A percentile compares a stretch with the other conserved stretches of the same genome.
Conservation (phyloP, 2,113 vertebrate genomes). For the Atherinomorus stipes region DNA sequence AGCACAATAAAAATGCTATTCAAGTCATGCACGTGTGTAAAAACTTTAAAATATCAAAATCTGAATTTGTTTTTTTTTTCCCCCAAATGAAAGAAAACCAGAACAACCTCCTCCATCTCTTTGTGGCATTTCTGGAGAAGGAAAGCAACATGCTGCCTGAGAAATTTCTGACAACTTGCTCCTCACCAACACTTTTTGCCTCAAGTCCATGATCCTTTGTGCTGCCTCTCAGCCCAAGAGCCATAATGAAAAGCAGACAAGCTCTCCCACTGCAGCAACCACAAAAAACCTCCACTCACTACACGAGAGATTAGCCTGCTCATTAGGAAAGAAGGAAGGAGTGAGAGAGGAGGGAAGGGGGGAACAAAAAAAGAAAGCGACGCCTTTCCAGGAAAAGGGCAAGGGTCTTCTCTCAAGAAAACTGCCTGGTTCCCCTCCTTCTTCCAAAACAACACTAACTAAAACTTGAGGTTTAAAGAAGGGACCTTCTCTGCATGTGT, state of each 20-base stretch:
- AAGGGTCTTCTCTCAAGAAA: conserved; percentile 49
- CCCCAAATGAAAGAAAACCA: conserved; percentile 17
- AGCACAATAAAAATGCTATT: too few species aligned
- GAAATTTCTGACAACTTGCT: conserved; percentile 43
- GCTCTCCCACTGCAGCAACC: conserved; percentile 66
- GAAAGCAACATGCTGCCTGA: conserved; percentile 27
- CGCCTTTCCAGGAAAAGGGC: conserved; percentile 49
- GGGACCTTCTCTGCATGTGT: conserved; percentile 42
- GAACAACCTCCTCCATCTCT: conserved; percentile 6
- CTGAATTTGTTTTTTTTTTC: conserved; percentile 5
- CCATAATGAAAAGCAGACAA: conserved; percentile 77
- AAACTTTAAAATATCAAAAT: background rate
- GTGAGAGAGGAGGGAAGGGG: conserved; percentile 34
- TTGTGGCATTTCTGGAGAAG: conserved; percentile 22
- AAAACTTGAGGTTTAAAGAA: conserved; percentile 23
- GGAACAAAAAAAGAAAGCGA: conserved; percentile 35
- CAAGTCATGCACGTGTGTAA: too few species aligned
- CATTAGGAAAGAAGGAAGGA: conserved; percentile 72
- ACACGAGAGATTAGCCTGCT: conserved; percentile 74
- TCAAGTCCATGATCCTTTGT: conserved; percentile 69
- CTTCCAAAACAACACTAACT: conserved; percentile 35
- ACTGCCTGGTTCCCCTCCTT: conserved; percentile 10
- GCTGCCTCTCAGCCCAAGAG: conserved; percentile 52
- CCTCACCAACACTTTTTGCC: conserved; percentile 44
- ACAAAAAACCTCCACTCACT: conserved; percentile 67